Base-by-base conservation (phyloP, 1,140 invertebrate genomes). In the Drosophila prosaltans region DNA sequence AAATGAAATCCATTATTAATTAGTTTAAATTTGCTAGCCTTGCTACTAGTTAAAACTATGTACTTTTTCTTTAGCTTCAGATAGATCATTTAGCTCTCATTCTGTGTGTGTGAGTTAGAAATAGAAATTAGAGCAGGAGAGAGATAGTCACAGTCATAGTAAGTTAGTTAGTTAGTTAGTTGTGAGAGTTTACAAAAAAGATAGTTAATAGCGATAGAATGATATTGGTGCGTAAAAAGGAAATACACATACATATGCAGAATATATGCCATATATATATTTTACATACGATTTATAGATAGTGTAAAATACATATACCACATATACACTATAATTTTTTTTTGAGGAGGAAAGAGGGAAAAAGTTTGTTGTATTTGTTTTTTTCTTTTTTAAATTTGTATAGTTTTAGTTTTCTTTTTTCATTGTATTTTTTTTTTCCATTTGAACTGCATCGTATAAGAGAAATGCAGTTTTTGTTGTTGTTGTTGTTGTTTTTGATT, bases 211-310 rank as follows among this genome's bases (percentile, higher is more conserved):
- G 26, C 30, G 43, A 36, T 54, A 48, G 58, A 60, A 24, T 55
- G 61, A 11, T 39, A 11, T 65, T 30, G 40, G 83, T 82, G 72
- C 65, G 45, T 30, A 30, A 30, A 10, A 48, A 54, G 65, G 55
- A 88, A 89, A 89, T 89, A 89, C 84, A 89, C 84, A 89, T 89
- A 89, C 85, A 89, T 89, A 89, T 72, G 77, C 84, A 84, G 84
- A 79, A 85, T 75, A 69, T 80, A 68, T 78, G 84, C 74, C 75
- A 11, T 81, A 81, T 80, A 89, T 89, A 89, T 84, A 89, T 89
- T 79, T 76, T 59, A 81, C 80, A 88, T 63, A 74, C 16, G 41
- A 36, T 36, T 16, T 24, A 30, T 11, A 36, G 24, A 72, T 64
- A 55, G 57, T 81, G 74, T 89, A 71, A 84, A 89, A 79, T 81